These are phyloP conservation scores for Momotus momota DNA, from an alignment of 2,797 vertebrate species.

Conservation along the genomic window DNA sequence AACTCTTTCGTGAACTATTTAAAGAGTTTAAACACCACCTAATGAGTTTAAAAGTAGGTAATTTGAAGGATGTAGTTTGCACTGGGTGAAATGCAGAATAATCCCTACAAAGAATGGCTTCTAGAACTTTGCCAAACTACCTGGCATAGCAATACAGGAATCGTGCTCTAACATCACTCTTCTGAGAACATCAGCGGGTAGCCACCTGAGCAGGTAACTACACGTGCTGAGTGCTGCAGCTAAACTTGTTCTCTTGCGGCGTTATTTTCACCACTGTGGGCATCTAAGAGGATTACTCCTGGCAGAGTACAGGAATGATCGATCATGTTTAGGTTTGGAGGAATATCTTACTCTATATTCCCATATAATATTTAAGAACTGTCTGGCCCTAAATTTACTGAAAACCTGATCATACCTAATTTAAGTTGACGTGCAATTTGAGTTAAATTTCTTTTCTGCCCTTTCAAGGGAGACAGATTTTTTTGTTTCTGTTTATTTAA, in stretches of 20 bases:
- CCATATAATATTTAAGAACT: not conserved
- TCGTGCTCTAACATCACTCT: not conserved
- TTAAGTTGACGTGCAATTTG: conserved; percentile 43
- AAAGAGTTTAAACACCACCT: not conserved
- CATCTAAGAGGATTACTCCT: not conserved
- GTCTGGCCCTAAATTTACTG: not conserved
- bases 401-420: not conserved
- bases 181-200: not conserved
- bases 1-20: not conserved
- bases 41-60: not conserved
- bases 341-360: not conserved
- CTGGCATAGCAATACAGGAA: not conserved
- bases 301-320: not conserved
- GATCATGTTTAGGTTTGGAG: not conserved
- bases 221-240: not conserved
- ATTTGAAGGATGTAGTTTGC: not conserved
- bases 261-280: not conserved
- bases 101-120: not conserved
- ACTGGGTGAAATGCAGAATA: not conserved
- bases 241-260: not conserved
- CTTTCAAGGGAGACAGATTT: conserved; percentile 68
- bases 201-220: not conserved
- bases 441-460: conserved; percentile 62
- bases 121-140: not conserved
- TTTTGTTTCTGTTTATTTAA: conserved; percentile 76